phyloP scores from a whole-genome alignment of 2,797 vertebrate genomes.

The Centroberyx gerrardi region DNA sequence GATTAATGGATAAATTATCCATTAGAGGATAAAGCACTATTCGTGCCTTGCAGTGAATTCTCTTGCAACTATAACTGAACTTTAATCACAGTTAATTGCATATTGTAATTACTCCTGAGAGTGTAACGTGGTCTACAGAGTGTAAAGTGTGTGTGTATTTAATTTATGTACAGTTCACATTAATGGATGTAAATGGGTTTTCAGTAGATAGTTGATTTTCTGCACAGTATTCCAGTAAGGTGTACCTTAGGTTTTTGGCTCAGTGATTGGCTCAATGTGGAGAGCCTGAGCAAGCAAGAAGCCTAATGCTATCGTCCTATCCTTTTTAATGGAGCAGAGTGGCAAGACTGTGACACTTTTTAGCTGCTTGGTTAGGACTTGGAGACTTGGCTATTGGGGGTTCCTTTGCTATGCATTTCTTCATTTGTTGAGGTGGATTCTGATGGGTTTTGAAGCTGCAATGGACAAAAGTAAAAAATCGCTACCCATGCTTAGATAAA shows the following conservation, averaged over 20 bases:
- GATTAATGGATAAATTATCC: constrained; percentile 8
- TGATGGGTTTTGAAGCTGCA: no score
- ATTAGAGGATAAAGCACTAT: constrained; percentile 14
- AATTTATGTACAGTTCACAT: constrained; percentile 6
- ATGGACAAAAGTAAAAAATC: no score
- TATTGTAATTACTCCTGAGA: constrained; percentile 16
- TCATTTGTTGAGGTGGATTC: no score
- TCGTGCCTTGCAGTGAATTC: constrained; percentile 9
- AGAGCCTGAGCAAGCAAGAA: constrained; percentile 24
- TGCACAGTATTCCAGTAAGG: constrained; percentile 10
- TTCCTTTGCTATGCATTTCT: no score
- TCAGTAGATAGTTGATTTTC: constrained; percentile 4
- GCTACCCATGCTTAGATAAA: no score
- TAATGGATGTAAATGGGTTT: not conserved
- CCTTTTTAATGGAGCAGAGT: constrained; percentile 16
- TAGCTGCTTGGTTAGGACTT: constrained; percentile 39
- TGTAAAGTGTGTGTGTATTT: constrained; percentile 8
- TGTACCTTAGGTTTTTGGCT: constrained; percentile 14
- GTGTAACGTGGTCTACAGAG: not conserved
- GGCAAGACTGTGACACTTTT: constrained; percentile 24
- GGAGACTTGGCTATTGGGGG: constrained; percentile 5
- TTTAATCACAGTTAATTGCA: constrained; percentile 38
- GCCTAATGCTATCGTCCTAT: constrained; percentile 8
- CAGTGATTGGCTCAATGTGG: constrained; percentile 31
- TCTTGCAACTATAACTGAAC: constrained; percentile 7